These are phyloP conservation scores for Lithobates sylvaticus DNA, from an alignment of 2,797 vertebrate species.

Conservation along the genomic window DNA sequence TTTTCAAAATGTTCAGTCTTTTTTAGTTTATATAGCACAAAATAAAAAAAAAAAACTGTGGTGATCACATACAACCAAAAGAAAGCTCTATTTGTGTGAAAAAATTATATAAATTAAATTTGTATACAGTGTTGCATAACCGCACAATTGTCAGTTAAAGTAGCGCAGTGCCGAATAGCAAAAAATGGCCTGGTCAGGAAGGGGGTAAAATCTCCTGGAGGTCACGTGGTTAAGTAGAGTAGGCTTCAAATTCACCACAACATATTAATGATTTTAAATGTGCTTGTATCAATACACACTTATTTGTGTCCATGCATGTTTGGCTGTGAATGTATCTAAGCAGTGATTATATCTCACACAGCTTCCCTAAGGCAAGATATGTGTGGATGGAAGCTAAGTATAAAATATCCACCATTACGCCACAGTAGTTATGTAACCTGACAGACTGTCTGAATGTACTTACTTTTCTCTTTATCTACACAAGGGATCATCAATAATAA, in stretches of 20 bases:
- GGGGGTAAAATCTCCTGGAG: no score
- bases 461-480: conserved; percentile 58
- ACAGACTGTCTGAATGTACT: conserved; percentile 56
- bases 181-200: no score
- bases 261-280: background rate
- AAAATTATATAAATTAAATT: no score
- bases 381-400: conserved; percentile 51
- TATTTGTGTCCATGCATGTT: conserved; percentile 3
- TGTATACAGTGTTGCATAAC: no score
- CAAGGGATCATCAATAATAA: conserved; percentile 57
- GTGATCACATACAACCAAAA: no score
- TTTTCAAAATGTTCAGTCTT: no score
- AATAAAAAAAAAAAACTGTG: no score
- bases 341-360: conserved; percentile 49
- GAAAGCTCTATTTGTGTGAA: no score
- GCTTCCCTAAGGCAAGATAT: conserved; percentile 52
- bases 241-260: background rate
- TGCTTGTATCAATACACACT: conserved; percentile 6
- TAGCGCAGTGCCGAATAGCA: no score
- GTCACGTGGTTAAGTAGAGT: no score
- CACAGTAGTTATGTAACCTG: conserved; percentile 61
- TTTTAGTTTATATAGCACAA: no score
- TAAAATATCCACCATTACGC: conserved; percentile 56
- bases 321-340: conserved; percentile 26
- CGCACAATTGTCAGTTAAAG: no score